Evolutionary conservation across 2,113 vertebrate species (phyloP), one percentile per base, ranked within the genome.

Genomic region (Leucosticte australis): DNA sequence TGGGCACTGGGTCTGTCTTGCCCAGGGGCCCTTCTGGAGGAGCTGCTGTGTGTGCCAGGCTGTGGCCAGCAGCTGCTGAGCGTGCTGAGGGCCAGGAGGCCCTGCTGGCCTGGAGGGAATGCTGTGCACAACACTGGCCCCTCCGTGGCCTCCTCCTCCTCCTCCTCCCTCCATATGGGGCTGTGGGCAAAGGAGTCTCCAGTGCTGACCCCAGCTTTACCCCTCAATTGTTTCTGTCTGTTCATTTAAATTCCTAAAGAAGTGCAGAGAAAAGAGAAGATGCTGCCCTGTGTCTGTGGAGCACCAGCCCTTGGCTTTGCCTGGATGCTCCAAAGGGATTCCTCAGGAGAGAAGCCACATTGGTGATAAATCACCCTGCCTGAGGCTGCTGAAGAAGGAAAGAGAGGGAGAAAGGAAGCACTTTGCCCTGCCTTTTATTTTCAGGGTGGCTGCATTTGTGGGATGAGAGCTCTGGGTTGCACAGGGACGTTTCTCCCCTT

Each of bases 161-260:
- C 20, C 67, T 70, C 20, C 70, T 89, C 39, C 82, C 24, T 79
- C 74, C 63, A 2, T 70, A 24, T 16, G 68, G 59, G 35, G 9
- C 79, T 68, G 14, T 21, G 80, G 79, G 64, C 76, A 92, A 11
- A 37, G 7, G 9, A 8, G 15, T 30, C 37, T 88, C 60, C 42
- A 2, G 0, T 16, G 49, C 73, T 92, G 95, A 93, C 79, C 85
- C 23, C 69, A 11, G 76, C 49, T 86, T 93, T 92, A 93, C 83
- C 93, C 73, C 60, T 15, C 44, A 4, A n/a, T 92, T 90, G 64
- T 93, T 93, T 50, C 59, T 88, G 53, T 9, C 79, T 35, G 33
- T 87, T 90, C 49, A 83, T 94, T 95, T 89, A 84, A 94, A 96
- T 94, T 78, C 76, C 44, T 68, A 86, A 94, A 68, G 87, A 70